A percentile compares a stretch with the other conserved stretches of the same genome.
phyloP scores from a whole-genome alignment of 1,140 invertebrate species.

The Lordiphosa clarofinis region DNA sequence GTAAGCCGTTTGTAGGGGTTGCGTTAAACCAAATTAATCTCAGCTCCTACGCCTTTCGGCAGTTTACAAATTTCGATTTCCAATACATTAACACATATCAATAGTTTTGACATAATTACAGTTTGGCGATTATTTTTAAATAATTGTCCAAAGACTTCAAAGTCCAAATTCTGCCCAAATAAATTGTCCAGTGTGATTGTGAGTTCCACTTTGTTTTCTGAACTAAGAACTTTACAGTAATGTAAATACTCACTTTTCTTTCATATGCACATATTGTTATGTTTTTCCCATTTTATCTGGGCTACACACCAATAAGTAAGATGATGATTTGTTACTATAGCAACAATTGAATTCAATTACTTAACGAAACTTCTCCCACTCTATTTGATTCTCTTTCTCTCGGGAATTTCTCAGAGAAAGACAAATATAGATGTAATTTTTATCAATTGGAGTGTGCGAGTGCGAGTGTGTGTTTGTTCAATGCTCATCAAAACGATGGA shows the following conservation, averaged over 20 bases:
- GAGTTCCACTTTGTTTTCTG: too few relatives aligned
- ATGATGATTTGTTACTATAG: constrained; percentile 18
- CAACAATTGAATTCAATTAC: constrained; percentile 68
- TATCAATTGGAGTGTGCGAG: constrained; percentile 4
- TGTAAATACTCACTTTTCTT: background rate
- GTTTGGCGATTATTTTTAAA: too few relatives aligned
- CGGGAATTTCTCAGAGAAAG: constrained; percentile 28
- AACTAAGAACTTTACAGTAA: too few relatives aligned
- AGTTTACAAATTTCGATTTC: too few relatives aligned
- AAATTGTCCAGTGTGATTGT: too few relatives aligned
- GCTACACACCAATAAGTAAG: constrained; percentile 7
- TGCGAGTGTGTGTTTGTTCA: constrained; percentile 1
- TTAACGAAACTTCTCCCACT: constrained; percentile 33
- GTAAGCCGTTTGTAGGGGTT: too few relatives aligned
- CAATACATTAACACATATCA: too few relatives aligned
- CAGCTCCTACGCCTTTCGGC: too few relatives aligned
- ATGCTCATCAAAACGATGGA: constrained; percentile 8
- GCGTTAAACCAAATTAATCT: too few relatives aligned
- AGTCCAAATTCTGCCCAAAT: too few relatives aligned
- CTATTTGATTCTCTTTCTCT: background rate
- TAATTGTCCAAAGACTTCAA: too few relatives aligned
- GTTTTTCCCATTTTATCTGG: constrained; percentile 21
- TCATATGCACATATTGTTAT: constrained; percentile 4
- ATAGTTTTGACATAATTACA: too few relatives aligned
- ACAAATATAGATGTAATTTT: constrained; percentile 50